phyloP scores from a whole-genome alignment of 1,140 invertebrate genomes.

The Meloidogyne exigua region DNA sequence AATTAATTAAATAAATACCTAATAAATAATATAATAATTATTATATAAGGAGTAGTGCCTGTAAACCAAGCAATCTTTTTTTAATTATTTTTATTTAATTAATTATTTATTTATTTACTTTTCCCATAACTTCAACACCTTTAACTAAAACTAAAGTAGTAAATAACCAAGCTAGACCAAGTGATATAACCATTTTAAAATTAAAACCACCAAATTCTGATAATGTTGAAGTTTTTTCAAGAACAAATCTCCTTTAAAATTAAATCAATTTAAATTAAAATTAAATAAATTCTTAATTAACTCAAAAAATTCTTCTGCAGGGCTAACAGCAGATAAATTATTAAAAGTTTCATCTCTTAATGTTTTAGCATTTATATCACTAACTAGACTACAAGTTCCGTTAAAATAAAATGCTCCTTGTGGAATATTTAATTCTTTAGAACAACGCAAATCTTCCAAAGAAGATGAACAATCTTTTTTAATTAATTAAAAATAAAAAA shows the following conservation, averaged over 20 bases:
- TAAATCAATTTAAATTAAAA: slow-evolving; percentile 9
- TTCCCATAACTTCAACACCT: slow-evolving; percentile 49
- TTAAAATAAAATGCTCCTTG: slow-evolving; percentile 45
- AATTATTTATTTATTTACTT: slow-evolving; percentile 4
- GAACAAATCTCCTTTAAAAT: slow-evolving; percentile 43
- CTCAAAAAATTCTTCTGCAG: slow-evolving; percentile 52
- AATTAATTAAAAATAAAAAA: neutral
- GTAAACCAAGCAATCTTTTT: slow-evolving; percentile 32
- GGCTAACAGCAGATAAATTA: slow-evolving; percentile 29
- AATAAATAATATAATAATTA: slow-evolving; percentile 46
- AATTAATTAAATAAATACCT: neutral
- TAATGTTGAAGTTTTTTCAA: slow-evolving; percentile 37
- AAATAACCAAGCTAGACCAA: slow-evolving; percentile 43
- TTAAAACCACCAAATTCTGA: slow-evolving; percentile 47
- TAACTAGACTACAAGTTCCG: slow-evolving; percentile 25
- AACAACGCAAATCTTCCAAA: slow-evolving; percentile 47
- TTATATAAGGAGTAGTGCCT: slow-evolving; percentile 35
- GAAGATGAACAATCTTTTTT: slow-evolving; percentile 40
- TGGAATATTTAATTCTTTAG: slow-evolving; percentile 22
- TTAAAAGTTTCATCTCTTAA: slow-evolving; percentile 27
- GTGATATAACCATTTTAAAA: slow-evolving; percentile 35
- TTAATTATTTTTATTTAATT: slow-evolving; percentile 1
- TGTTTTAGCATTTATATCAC: slow-evolving; percentile 18
- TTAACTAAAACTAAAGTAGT: slow-evolving; percentile 38
- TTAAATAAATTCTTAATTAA: neutral